Base-by-base conservation (phyloP, 1,140 invertebrate genomes). In the Drosophila pachea region DNA sequence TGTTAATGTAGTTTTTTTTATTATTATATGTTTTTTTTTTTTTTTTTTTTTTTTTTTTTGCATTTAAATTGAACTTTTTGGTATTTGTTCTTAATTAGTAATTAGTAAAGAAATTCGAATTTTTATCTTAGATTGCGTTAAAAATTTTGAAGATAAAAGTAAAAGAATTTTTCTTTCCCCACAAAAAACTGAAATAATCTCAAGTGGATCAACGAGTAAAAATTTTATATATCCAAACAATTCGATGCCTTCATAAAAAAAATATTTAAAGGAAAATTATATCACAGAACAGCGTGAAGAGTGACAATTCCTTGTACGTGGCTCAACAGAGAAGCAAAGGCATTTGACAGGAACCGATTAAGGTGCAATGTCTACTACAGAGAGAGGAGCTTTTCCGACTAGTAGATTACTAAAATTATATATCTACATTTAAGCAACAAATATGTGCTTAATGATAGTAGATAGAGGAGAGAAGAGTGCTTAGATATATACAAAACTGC, bases 151-250 rank as follows among this genome's bases (percentile, higher is more conserved):
- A 36, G 53, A 66, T 56, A 43, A 52, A 45, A 53, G 36, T 53
- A 52, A 31, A 40, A 55, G 35, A 52, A 35, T n/a, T 22, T 22
- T 22, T 1, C 22, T 22, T 22, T 22, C 22, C 22, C 22, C 22
- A 22, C 22, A 22, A 22, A 22, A 22, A 22, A 22, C 22, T 22
- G 22, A 22, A 22, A 22, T 22, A 22, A 22, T 22, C 22, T 22
- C 22, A 43, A 59, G 62, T 42, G 55, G 38, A 70, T 33, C 62
- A 43, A 66, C 61, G 29, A 65, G 50, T 63, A 29, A 68, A 68
- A 68, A 11, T 22, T 22, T 22, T 22, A 40, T 42, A 36, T 63
- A 50, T 49, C 50, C 59, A 68, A 68, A 52, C 38, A 67, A 31
- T 56, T 56, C 8, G 43, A 35, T 11, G n/a, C 43, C 35, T 9